Evolutionary conservation across 2,888 invertebrate species (phyloP), one percentile per base, ranked within the genome.

Genomic region (Disparrhopalites patrizii): DNA sequence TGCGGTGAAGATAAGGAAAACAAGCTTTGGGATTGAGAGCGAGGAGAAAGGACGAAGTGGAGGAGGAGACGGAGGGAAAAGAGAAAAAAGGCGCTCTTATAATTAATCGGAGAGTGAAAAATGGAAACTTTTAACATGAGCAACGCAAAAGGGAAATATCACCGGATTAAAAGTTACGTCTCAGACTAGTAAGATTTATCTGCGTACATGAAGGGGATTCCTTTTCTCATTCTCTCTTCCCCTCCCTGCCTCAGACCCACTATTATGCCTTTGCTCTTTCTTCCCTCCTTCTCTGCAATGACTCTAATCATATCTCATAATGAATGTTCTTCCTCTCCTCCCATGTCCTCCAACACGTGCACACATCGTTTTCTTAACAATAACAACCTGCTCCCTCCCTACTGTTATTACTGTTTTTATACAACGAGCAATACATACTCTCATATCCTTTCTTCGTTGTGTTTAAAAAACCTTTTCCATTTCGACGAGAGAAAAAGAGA

Each of bases 31-130:
- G 23, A 56, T 15, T 10, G 20, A 7, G 8, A 31, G 30, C 23
- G 56, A n/a, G 5, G 30, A 38, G 38, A 28, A n/a, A 54, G 31
- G 51, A 51, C 10, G 51, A 51, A 51, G 51, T 25, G 25, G 28
- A 28, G 7, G 4, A 52, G 25, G 27, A 52, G 30, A 23, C 7
- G 28, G 52, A 52, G 18, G 10, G 2, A 27, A 27, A 27, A 52
- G 52, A 27, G 28, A 51, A 56, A 36, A 18, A 33, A 31, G n/a
- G 28, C 25, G 33, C 23, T 23, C 40, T 55, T 60, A 73, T 66
- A 69, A 73, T 72, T 68, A 70, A 73, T 71, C 69, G 50, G 58
- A 36, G 62, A 67, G 62, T 69, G 66, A 73, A 73, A 71, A 71
- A 73, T 70, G 73, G 70, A 70, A 70, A 70, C 65, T 70, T 70